Evolutionary conservation across 2,797 vertebrate genomes (phyloP), one percentile per base, ranked within the genome.

Genomic region (Alcedo atthis): DNA sequence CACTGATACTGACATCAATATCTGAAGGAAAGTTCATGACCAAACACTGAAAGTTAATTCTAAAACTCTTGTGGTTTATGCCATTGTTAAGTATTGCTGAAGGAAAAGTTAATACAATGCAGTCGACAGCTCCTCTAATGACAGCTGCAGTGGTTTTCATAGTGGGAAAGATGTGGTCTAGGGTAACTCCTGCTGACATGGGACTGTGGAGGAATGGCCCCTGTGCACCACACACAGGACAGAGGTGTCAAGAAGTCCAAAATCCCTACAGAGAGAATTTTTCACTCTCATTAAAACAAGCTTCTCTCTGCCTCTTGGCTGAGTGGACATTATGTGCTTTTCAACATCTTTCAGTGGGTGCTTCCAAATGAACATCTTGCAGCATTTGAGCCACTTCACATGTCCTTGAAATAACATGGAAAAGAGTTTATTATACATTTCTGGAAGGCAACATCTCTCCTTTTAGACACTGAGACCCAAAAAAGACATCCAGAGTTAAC

Each of bases 61-160:
- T 12, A 62, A 53, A n/a, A 81, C 17, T 2, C 3, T 46, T 51
- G 55, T 8, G 17, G 22, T 42, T 74, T 74, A 53, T 42, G 70
- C 8, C 30, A 43, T 8, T 3, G 0, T n/a, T n/a, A 83, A 73
- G 4, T 53, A 48, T 2, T 63, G 32, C 57, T n/a, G 6, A 69
- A 46, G 10, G 26, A 33, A 54, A 85, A 85, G 42, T 70, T 61
- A 68, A n/a, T 32, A 30, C 12, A 79, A 68, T 28, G 68, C 24
- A 48, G 14, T 35, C 18, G 62, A 68, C 5, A 73, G 22, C 15
- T 73, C 30, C 58, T 70, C 42, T 19, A 78, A 81, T 45, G 15
- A 85, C 12, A 87, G 42, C 17, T 25, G 30, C 16, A 54, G 16
- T 49, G 30, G 77, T 69, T 70, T 82, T 83, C 62, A 42, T 19